Base-by-base conservation (phyloP, 2,888 invertebrate species). In the Amphipoea lucens region DNA sequence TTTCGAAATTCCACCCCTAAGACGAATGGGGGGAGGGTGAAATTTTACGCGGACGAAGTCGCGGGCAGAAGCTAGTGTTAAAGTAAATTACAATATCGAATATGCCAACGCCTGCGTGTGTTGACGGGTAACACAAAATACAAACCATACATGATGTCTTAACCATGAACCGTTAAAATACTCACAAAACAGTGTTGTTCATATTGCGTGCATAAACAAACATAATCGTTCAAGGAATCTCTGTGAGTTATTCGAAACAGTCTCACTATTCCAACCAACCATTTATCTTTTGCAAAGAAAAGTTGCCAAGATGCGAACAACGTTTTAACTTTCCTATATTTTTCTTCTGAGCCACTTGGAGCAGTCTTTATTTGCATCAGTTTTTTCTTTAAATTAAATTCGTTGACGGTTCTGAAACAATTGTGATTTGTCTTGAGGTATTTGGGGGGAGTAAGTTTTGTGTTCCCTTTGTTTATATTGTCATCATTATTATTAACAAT, bases 321-420 rank as follows among this genome's bases (percentile, higher is more conserved):
- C 75, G 74, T 76, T 86, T 74, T 71, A 86, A 86, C 75, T 84
- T 73, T 83, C 40, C 74, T 74, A 77, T 83, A 86, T 79, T 86
- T 83, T 83, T 79, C 76, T 76, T 74, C 65, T 14, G 45, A 70
- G 78, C 67, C n/a, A 82, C 74, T 84, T 36, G 57, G 51, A 45
- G 42, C 9, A 20, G 29, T n/a, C 23, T 72, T 62, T 73, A 65
- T 79, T 62, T 76, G 78, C 29, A 63, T 73, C 70, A 79, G 70
- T 12, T 57, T 72, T 76, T 75, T 48, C 36, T 69, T 68, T 29
- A 87, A 86, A 87, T 86, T 87, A 74, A 79, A 79, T 85, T 83
- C 68, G 79, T 73, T 79, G 83, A 73, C 66, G 29, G 72, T 51
- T 76, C 29, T 48, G 17, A 69, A 76, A 86, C 84, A 83, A 76